These are phyloP conservation scores for Bombycilla garrulus DNA, from an alignment of 2,113 vertebrate genomes.

Conservation along the genomic window DNA sequence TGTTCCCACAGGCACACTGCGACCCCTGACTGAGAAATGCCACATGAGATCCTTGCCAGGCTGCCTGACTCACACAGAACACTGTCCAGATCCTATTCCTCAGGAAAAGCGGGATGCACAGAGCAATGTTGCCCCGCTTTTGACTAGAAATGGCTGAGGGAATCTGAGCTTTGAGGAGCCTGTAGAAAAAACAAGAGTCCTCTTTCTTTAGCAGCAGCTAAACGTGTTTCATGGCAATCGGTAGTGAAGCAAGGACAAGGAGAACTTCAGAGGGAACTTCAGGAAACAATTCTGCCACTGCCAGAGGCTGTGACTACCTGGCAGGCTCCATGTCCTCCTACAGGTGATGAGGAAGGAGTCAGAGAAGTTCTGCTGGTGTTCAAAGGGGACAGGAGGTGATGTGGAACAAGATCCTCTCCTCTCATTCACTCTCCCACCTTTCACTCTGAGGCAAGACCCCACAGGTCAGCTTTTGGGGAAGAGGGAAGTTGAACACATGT, in stretches of 20 bases:
- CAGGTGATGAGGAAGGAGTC: neutral
- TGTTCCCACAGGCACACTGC: neutral
- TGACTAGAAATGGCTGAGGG: neutral
- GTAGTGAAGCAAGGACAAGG: neutral
- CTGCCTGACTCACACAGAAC: neutral
- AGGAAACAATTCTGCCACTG: neutral
- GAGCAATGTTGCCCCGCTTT: neutral
- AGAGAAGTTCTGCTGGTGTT: neutral
- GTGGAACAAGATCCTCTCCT: neutral
- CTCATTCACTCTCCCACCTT: neutral
- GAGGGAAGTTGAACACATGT: neutral
- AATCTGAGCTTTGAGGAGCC: neutral
- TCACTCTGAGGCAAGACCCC: neutral
- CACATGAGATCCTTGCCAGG: neutral
- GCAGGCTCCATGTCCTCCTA: neutral
- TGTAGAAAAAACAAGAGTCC: neutral
- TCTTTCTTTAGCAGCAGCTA: neutral
- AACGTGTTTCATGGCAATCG: accelerated
- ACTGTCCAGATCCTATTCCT: neutral
- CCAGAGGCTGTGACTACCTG: neutral
- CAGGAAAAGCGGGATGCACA: neutral
- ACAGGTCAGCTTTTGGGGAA: neutral
- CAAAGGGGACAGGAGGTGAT: neutral
- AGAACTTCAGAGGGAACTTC: neutral
- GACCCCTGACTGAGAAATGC: neutral